A percentile compares a stretch with the other conserved stretches of the same genome.
Evolutionary conservation across 2,888 invertebrate genomes (phyloP).

Genomic region (Aphelenchoides bicaudatus): DNA sequence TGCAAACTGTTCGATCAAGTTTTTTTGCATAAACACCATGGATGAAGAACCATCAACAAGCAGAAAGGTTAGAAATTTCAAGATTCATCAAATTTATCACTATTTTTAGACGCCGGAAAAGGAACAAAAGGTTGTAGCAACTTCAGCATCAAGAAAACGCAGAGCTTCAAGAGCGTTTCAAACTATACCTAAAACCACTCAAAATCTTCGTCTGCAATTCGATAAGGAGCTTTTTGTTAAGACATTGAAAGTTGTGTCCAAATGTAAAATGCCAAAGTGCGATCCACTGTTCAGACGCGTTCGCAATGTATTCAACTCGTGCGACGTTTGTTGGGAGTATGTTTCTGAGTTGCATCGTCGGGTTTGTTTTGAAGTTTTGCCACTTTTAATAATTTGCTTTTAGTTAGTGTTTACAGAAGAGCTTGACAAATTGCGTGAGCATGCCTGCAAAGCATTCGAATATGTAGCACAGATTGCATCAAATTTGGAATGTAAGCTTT

Average conservation of each 20-base stretch:
- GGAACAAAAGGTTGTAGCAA: too few species aligned
- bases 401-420: constrained; percentile 1
- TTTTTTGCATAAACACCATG: too few species aligned
- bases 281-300: background rate
- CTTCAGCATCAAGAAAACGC: too few species aligned
- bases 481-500: background rate
- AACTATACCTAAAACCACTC: too few species aligned
- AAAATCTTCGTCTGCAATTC: background rate
- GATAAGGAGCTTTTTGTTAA: too few species aligned
- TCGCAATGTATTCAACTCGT: background rate
- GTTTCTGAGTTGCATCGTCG: background rate
- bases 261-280: too few species aligned
- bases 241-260: too few species aligned
- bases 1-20: constrained; percentile 13
- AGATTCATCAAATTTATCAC: too few species aligned
- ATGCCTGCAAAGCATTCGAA: background rate
- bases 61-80: too few species aligned
- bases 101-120: too few species aligned
- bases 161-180: too few species aligned
- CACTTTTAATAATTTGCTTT: background rate
- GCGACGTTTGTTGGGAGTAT: background rate
- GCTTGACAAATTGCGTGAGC: background rate
- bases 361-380: constrained; percentile 1
- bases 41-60: too few species aligned
- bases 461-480: background rate